Base-by-base conservation (phyloP, 2,113 vertebrate genomes). In the Phaethon lepturus region DNA sequence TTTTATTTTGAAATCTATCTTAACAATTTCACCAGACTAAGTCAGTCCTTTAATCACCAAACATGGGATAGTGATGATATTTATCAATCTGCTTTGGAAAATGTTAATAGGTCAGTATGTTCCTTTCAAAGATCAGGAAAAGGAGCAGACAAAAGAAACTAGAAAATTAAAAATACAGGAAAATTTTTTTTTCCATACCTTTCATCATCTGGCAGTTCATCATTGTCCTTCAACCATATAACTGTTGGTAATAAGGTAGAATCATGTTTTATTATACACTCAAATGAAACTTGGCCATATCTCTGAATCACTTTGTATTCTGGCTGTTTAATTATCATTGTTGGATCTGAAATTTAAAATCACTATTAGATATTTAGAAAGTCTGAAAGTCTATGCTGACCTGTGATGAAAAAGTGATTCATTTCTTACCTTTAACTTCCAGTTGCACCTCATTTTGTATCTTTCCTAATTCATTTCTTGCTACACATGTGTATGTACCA, bases 191-290 rank as follows among this genome's bases (percentile, higher is more conserved):
- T 60, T 67, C 77, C 81, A 55, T 98, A 99, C 99, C 99, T 99
- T 92, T 98, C 98, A 33, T 99, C 99, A 74, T 95, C 98, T 31
- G 99, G 99, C 77, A 99, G 98, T 90, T 99, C 99, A 63, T 95
- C 96, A 4, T 97, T 97, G 69, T 99, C 98, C 86, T 99, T 99
- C 55, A 99, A 98, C 99, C 99, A 99, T 15, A 67, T 98, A 96
- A 99, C 94, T 47, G 97, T 98, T 55, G 98, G 98, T 59, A 95
- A 56, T 88, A 99, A 98, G 3, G 99, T 98, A 26, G 98, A 97
- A 97, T 99, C 99, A 10, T 99, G 98, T 91, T 99, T 99, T 90
- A 99, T 99, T 94, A 98, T 98, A 97, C 99, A 99, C 95, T 99
- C 99, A 97, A 99, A 99, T 73, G 98, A 98, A 91, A 98, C 99